Evolutionary conservation across 2,113 vertebrate genomes (phyloP).

Genomic region (Barbus barbus): DNA sequence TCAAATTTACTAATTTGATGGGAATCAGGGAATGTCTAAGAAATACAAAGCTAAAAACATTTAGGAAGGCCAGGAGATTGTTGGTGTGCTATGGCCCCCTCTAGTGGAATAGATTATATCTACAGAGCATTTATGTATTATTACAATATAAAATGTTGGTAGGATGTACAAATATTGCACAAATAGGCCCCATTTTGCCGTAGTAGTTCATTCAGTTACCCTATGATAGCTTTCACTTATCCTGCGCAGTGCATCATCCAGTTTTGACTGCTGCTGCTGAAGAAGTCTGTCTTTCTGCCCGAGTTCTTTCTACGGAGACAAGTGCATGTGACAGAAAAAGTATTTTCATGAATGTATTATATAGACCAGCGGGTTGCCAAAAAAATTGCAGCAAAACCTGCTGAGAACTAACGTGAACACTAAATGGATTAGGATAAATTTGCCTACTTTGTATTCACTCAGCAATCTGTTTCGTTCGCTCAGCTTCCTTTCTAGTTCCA

Average conservation of each 20-base stretch:
- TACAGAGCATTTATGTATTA: not conserved
- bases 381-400: not conserved
- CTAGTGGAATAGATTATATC: not conserved
- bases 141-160: not conserved
- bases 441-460: slow-evolving; percentile 86
- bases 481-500: slow-evolving; percentile 88
- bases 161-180: not conserved
- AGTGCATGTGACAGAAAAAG: not conserved
- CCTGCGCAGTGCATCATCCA: slow-evolving; percentile 84
- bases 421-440: not conserved
- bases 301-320: slow-evolving; percentile 79
- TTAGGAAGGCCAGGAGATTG: not conserved
- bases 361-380: not conserved
- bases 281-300: slow-evolving; percentile 90
- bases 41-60: not conserved
- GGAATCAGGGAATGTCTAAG: not conserved
- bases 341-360: not conserved
- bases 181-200: not conserved
- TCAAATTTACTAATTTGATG: not conserved
- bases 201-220: slow-evolving; percentile 69
- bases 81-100: not conserved
- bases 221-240: slow-evolving; percentile 81
- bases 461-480: slow-evolving; percentile 87
- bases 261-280: slow-evolving; percentile 87
- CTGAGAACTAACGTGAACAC: not conserved